These are phyloP conservation scores for Pelagia noctiluca DNA, from an alignment of 30 jellyfish, hydroid and myxozoan genomes.

Conservation along the genomic window DNA sequence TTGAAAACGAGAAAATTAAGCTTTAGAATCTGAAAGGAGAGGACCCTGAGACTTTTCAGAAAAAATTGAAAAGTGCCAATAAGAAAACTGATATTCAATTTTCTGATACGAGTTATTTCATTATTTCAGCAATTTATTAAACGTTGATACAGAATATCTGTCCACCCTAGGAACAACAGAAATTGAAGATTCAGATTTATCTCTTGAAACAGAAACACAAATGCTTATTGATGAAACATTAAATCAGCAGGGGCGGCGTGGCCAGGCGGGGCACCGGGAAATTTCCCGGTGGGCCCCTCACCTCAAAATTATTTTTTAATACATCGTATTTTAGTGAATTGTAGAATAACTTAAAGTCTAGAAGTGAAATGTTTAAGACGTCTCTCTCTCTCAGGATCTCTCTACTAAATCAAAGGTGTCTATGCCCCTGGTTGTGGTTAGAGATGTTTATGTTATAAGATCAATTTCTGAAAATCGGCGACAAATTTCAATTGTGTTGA, in stretches of 20 bases:
- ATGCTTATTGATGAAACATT: no score
- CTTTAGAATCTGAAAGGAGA: no score
- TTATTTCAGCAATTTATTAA: no score
- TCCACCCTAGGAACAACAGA: no score
- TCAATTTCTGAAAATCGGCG: not conserved
- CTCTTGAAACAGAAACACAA: no score
- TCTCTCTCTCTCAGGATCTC: slow-evolving; percentile 8
- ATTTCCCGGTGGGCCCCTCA: slow-evolving; percentile 7
- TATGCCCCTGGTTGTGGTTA: slow-evolving; percentile 8
- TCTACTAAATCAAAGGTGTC: slow-evolving; percentile 1
- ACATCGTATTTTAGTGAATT: not conserved
- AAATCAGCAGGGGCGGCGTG: slow-evolving; percentile 5
- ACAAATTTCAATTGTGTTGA: not conserved
- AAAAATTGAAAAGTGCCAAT: no score
- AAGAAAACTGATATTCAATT: no score
- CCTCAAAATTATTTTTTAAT: not conserved
- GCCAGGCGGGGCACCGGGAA: slow-evolving; percentile 17
- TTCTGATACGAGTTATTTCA: no score
- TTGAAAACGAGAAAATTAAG: no score
- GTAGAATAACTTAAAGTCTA: not conserved
- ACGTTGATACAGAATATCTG: no score
- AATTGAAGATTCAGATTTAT: no score
- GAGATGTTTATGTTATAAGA: not conserved
- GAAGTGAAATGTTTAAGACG: not conserved
- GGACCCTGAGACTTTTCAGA: no score